Evolutionary conservation across 2,888 invertebrate species (phyloP).

Genomic region (Hesperia comma): DNA sequence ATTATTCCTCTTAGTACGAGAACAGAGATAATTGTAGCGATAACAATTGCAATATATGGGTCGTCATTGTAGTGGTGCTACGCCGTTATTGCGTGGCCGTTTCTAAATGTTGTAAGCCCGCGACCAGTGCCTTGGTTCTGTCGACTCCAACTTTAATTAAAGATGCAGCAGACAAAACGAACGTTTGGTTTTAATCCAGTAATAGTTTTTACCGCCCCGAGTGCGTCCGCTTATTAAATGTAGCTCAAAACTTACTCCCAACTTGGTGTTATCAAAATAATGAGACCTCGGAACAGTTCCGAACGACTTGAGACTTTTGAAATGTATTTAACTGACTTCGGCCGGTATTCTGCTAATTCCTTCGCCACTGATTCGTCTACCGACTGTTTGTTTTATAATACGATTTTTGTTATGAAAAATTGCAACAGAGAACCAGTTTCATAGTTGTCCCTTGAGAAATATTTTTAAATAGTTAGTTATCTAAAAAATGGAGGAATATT

Average conservation of each 20-base stretch:
- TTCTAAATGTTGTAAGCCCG: conserved; percentile 6
- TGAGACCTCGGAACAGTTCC: conserved; percentile 1
- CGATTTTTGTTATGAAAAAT: too few species aligned
- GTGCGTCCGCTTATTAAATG: conserved; percentile 25
- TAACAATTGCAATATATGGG: too few species aligned
- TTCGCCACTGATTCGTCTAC: too few species aligned
- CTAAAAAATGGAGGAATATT: too few species aligned
- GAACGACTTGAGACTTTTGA: background rate
- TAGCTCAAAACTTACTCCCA: conserved; percentile 27
- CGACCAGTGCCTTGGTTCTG: conserved; percentile 36
- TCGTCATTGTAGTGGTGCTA: too few species aligned
- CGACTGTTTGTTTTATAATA: too few species aligned
- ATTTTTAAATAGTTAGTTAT: too few species aligned
- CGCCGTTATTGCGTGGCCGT: background rate
- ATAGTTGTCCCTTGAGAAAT: too few species aligned
- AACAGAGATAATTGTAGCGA: too few species aligned
- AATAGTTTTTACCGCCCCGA: conserved; percentile 38
- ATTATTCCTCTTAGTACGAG: too few species aligned
- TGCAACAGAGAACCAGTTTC: too few species aligned
- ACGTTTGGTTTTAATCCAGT: conserved; percentile 43
- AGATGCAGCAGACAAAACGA: conserved; percentile 46
- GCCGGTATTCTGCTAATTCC: too few species aligned
- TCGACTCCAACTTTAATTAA: conserved; percentile 47
- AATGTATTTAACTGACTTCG: background rate
- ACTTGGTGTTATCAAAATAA: conserved; percentile 12